Evolutionary conservation across 1,140 invertebrate species (phyloP).

Genomic region (Protaetia brevitarsis): DNA sequence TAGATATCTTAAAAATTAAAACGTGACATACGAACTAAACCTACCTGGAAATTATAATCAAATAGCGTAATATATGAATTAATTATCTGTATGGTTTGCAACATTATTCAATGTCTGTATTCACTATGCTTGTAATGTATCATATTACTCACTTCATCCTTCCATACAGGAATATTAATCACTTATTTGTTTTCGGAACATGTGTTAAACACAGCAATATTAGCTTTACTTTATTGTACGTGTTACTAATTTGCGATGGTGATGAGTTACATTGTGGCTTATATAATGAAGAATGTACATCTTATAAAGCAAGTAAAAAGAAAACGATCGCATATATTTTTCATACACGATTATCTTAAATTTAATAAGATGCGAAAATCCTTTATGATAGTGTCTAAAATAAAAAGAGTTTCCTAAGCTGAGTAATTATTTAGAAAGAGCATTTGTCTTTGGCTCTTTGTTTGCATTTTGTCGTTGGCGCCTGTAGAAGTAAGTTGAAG

Average conservation of each 20-base stretch:
- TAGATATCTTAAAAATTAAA: background rate
- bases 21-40: background rate
- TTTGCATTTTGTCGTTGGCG: too few relatives aligned
- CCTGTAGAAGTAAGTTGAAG: too few relatives aligned
- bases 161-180: background rate
- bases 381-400: too few relatives aligned
- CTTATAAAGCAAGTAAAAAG: too few relatives aligned
- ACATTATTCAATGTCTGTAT: constrained; percentile 3
- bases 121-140: background rate
- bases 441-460: too few relatives aligned
- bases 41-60: constrained; percentile 14
- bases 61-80: background rate
- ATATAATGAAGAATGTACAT: too few relatives aligned
- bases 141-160: background rate
- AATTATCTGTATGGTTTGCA: background rate
- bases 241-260: background rate
- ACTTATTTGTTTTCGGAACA: background rate
- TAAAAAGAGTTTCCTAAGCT: too few relatives aligned
- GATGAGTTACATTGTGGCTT: too few relatives aligned
- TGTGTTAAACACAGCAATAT: background rate
- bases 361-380: too few relatives aligned
- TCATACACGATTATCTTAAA: too few relatives aligned
- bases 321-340: too few relatives aligned
- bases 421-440: too few relatives aligned
- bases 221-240: background rate